Base-by-base conservation (phyloP, 2,888 invertebrate genomes). In the Euproctis similis region DNA sequence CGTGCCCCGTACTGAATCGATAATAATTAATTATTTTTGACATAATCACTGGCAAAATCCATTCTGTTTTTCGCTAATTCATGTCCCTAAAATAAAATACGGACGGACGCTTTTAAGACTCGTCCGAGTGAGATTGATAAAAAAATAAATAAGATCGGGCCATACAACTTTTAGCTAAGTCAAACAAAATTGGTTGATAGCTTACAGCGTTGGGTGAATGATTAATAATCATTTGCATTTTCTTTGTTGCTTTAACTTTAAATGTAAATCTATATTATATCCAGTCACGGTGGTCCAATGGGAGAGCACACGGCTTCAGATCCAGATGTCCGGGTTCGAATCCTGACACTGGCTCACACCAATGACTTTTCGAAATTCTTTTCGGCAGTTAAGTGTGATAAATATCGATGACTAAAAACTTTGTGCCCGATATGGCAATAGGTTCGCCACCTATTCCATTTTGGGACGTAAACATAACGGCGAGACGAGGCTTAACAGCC, bases 1-100 rank as follows among this genome's bases (percentile, higher is more conserved):
- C n/a, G n/a, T n/a, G n/a, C n/a, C n/a, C n/a, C 67, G 63, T 53
- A 51, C 58, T 56, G 69, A 87, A 87, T 87, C 87, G 87, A 87
- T 87, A 86, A 87, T 88, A 88, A 89, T 88, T 89, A 88, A 89
- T 88, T 88, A 88, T 88, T 88, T 88, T 88, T 87, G 88, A 88
- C 88, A 86, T 88, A 88, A 88, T 88, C 88, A 87, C 87, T 68
- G 76, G 85, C 78, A 66, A 84, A 86, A 85, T 87, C 87, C 87
- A 87, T 86, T 87, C 87, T 87, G 85, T 87, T 87, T 84, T n/a
- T 87, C 86, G 87, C 87, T 87, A 88, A 88, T 88, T 88, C 88
- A 88, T 82, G 87, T 85, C 85, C 82, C 85, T 80, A 85, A 84
- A 86, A 87, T 82, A 78, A 78, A 84, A 81, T 14, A 6, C 67